Evolutionary conservation across 2,888 invertebrate genomes (phyloP).

Genomic region (Cephonodes hylas): DNA sequence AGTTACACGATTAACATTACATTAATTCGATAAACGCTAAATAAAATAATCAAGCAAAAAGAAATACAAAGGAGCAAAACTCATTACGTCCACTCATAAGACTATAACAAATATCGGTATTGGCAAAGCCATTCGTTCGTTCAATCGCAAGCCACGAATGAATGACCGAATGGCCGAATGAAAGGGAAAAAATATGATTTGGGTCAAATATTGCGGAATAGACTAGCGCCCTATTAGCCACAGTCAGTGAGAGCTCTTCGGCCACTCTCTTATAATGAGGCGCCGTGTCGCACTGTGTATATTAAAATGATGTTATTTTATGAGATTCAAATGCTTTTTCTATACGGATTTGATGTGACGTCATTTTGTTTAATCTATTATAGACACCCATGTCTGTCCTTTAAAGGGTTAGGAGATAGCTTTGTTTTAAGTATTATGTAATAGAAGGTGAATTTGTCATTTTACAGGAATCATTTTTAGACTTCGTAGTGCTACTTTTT

Average conservation of each 20-base stretch:
- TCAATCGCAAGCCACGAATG: background rate
- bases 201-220: constrained; percentile 35
- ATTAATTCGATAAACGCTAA: too few species aligned
- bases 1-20: too few species aligned
- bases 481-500: too few species aligned
- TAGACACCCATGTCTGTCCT: too few species aligned
- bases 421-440: too few species aligned
- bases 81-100: background rate
- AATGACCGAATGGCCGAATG: constrained; percentile 5
- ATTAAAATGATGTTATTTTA: background rate
- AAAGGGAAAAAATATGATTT: constrained; percentile 21
- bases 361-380: too few species aligned
- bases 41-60: too few species aligned
- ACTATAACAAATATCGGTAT: background rate
- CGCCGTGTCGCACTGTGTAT: constrained; percentile 4
- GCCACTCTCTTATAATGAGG: constrained; percentile 54
- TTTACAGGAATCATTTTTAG: too few species aligned
- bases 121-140: background rate
- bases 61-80: too few species aligned
- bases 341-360: background rate
- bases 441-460: too few species aligned
- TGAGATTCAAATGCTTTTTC: background rate
- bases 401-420: too few species aligned
- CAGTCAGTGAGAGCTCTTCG: constrained; percentile 35
- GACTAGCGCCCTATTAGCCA: constrained; percentile 39